phyloP scores from a whole-genome alignment of 2,797 vertebrate species.

The Hippocampus kuda region DNA sequence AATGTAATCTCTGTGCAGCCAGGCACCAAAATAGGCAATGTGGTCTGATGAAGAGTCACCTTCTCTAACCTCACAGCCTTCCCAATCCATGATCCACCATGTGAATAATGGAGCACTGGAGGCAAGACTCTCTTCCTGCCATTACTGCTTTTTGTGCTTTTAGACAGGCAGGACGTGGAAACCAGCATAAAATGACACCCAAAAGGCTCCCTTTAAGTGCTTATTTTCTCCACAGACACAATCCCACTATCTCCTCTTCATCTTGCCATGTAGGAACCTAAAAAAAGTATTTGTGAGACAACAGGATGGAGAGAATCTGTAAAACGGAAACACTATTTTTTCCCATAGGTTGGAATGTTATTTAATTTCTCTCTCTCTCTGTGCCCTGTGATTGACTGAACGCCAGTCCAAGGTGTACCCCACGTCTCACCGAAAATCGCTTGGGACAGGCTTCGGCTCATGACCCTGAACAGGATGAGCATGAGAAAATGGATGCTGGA shows the following conservation, averaged over 20 bases:
- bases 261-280: slow-evolving; percentile 15
- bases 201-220: slow-evolving; percentile 40
- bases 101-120: slow-evolving; percentile 31
- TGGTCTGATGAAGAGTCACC: slow-evolving; percentile 33
- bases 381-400: too few relatives aligned
- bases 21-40: slow-evolving; percentile 18
- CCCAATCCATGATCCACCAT: slow-evolving; percentile 18
- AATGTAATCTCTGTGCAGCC: slow-evolving; percentile 3
- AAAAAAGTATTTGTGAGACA: not conserved
- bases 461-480: not conserved
- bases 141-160: slow-evolving; percentile 24
- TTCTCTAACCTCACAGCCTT: slow-evolving; percentile 20
- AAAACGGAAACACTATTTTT: too few relatives aligned
- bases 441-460: not conserved
- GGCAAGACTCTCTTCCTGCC: slow-evolving; percentile 31
- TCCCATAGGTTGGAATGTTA: too few relatives aligned
- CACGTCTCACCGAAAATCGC: too few relatives aligned
- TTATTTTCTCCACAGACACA: not conserved
- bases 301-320: not conserved
- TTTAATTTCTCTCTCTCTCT: too few relatives aligned
- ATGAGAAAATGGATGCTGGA: not conserved
- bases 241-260: slow-evolving; percentile 24
- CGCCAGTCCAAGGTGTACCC: too few relatives aligned
- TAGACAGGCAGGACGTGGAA: slow-evolving; percentile 38
- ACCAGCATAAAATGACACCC: slow-evolving; percentile 41